Conservation (phyloP, 2,888 invertebrate species). For the Melieria omissa region DNA sequence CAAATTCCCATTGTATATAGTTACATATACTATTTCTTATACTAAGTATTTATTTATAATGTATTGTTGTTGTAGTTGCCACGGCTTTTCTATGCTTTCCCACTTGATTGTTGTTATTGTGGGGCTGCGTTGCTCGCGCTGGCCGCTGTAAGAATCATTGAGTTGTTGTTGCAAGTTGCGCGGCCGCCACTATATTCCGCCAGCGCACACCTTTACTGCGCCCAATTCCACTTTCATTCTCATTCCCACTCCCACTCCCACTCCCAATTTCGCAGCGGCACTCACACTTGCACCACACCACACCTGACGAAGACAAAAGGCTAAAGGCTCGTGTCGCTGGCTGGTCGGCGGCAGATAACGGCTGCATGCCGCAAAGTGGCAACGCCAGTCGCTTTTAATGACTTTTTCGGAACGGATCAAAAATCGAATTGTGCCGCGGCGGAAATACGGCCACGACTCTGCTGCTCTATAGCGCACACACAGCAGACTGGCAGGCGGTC, state of each 20-base stretch:
- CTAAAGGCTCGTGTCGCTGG: constrained; percentile 11
- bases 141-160: too few relatives aligned
- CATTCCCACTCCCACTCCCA: neutral
- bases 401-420: constrained; percentile 56
- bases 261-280: neutral
- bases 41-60: too few relatives aligned
- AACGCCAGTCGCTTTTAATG: constrained; percentile 53
- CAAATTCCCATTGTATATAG: too few relatives aligned
- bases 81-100: too few relatives aligned
- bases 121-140: too few relatives aligned
- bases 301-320: constrained; percentile 16
- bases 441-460: neutral
- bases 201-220: too few relatives aligned
- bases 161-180: too few relatives aligned
- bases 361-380: constrained; percentile 24
- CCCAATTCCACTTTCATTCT: neutral
- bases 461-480: neutral
- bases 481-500: too few relatives aligned
- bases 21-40: too few relatives aligned
- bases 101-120: too few relatives aligned
- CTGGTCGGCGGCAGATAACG: constrained; percentile 32
- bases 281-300: neutral
- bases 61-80: too few relatives aligned
- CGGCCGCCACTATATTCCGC: too few relatives aligned
- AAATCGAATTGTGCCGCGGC: constrained; percentile 25